Evolutionary conservation across 1,140 invertebrate species (phyloP).

Genomic region (Hycleus cichorii): DNA sequence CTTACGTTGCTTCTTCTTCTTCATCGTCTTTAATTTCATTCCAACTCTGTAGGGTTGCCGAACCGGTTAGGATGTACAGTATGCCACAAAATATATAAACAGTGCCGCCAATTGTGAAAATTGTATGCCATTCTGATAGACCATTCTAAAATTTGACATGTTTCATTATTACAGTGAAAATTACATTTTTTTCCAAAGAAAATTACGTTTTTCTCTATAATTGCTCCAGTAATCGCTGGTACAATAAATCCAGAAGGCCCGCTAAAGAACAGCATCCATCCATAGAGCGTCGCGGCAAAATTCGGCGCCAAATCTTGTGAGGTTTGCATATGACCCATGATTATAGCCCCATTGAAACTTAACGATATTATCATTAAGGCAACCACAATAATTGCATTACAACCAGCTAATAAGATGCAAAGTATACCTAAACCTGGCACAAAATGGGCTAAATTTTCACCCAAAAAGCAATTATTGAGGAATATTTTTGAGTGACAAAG

Average conservation of each 20-base stretch:
- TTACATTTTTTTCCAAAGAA: background rate
- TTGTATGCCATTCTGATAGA: conserved; percentile 48
- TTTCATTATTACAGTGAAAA: background rate
- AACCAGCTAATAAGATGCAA: background rate
- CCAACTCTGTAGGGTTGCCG: conserved; percentile 42
- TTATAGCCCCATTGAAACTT: conserved; percentile 72
- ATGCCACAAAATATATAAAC: conserved; percentile 46
- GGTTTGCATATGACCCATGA: conserved; percentile 73
- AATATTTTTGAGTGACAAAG: conserved; percentile 43
- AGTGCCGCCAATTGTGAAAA: conserved; percentile 50
- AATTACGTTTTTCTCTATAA: background rate
- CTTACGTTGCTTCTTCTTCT: too few species aligned
- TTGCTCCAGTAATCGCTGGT: conserved; percentile 34
- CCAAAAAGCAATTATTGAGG: background rate
- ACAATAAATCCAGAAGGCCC: conserved; percentile 65
- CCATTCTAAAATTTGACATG: conserved; percentile 33
- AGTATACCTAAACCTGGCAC: background rate
- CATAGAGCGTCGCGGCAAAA: conserved; percentile 66
- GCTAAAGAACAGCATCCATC: conserved; percentile 62
- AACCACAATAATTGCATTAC: background rate
- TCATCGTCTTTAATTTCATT: conserved; percentile 30
- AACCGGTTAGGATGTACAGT: conserved; percentile 45
- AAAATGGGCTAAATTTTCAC: background rate
- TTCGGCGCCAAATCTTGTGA: conserved; percentile 75
- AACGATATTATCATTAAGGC: background rate